Conservation (phyloP, 2,888 invertebrate genomes). For the Nysson spinosus region DNA sequence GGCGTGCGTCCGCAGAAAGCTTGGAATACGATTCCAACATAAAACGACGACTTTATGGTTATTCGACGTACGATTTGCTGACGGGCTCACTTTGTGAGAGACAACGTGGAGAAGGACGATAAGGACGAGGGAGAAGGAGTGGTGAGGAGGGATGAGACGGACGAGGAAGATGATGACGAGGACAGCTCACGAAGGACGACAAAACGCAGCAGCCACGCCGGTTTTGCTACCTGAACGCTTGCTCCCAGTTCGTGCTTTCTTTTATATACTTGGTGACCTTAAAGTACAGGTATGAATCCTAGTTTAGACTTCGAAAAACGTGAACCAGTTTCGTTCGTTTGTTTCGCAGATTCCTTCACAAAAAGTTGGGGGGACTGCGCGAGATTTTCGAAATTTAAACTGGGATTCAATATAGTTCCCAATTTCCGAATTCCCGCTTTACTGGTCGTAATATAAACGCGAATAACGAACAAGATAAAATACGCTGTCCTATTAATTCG, state of each 20-base stretch:
- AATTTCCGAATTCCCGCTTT: too few species aligned
- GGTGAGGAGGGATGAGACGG: constrained; percentile 16
- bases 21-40: constrained; percentile 64
- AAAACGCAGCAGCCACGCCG: constrained; percentile 57
- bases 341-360: too few species aligned
- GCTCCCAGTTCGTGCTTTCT: constrained; percentile 43
- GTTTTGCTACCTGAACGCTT: constrained; percentile 60
- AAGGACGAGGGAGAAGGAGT: constrained; percentile 2
- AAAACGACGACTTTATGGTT: constrained; percentile 66
- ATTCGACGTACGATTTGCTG: constrained; percentile 66
- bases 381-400: too few species aligned
- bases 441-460: too few species aligned
- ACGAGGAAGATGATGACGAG: constrained; percentile 41
- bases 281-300: neutral
- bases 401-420: too few species aligned
- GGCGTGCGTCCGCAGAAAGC: constrained; percentile 43
- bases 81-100: constrained; percentile 63
- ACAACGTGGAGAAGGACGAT: constrained; percentile 41
- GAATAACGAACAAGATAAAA: too few species aligned
- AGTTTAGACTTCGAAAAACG: too few species aligned
- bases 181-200: constrained; percentile 51
- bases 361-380: too few species aligned
- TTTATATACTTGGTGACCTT: constrained; percentile 36
- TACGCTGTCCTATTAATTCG: too few species aligned
- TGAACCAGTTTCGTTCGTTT: too few species aligned